Conservation (phyloP, 2,888 invertebrate genomes). For the Parochlus steinenii region DNA sequence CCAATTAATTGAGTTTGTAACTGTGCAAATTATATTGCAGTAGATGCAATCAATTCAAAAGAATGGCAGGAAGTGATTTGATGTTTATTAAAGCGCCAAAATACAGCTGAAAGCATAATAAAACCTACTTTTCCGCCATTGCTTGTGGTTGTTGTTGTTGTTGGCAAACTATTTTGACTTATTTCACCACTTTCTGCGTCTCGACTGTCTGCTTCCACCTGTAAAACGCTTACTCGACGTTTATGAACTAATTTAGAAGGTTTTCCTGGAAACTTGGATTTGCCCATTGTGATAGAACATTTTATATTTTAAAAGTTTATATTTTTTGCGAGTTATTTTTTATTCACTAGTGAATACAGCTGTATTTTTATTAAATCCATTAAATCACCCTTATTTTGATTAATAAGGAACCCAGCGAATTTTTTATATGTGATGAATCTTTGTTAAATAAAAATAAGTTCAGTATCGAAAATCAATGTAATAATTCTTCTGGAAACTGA, state of each 20-base stretch:
- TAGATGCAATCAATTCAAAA: too few relatives aligned
- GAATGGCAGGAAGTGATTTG: too few relatives aligned
- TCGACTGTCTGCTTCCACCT: slow-evolving; percentile 5
- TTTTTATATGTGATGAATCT: too few relatives aligned
- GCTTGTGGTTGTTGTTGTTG: too few relatives aligned
- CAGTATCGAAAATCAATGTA: background rate
- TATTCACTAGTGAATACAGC: background rate
- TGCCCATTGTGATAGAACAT: slow-evolving; percentile 10
- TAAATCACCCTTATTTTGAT: too few relatives aligned
- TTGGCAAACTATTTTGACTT: too few relatives aligned
- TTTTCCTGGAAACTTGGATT: slow-evolving; percentile 58
- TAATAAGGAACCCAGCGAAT: too few relatives aligned
- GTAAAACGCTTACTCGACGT: slow-evolving; percentile 64
- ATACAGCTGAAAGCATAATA: slow-evolving; percentile 1
- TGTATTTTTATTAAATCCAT: too few relatives aligned
- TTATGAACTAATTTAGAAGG: slow-evolving; percentile 74
- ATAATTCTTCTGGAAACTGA: background rate
- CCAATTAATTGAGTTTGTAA: too few relatives aligned
- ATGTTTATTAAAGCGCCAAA: background rate
- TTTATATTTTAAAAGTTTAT: slow-evolving; percentile 7
- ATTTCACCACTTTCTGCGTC: slow-evolving; percentile 7
- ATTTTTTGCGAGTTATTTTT: background rate
- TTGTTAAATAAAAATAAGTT: too few relatives aligned
- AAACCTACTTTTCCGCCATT: slow-evolving; percentile 8
- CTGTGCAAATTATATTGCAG: too few relatives aligned